Evolutionary conservation across 2,797 vertebrate species (phyloP).

Genomic region (Ceyx erithaca): DNA sequence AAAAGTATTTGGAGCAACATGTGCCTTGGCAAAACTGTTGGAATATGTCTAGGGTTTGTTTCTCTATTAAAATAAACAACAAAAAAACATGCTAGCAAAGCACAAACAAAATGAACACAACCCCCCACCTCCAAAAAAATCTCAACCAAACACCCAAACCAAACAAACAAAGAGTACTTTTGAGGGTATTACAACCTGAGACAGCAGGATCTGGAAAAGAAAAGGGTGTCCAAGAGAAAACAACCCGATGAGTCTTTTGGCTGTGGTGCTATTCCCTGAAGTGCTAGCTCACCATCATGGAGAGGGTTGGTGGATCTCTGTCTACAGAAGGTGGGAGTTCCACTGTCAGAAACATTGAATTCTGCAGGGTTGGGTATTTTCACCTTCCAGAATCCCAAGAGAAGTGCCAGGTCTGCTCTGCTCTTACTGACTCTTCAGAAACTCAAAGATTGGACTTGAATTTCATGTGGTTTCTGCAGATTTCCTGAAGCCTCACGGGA

Average conservation of each 20-base stretch:
- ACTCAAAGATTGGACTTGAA: not conserved
- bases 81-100: not conserved
- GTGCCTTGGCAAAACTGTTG: not conserved
- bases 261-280: not conserved
- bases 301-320: not conserved
- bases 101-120: not conserved
- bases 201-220: not conserved
- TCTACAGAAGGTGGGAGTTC: too few relatives aligned
- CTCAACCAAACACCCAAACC: not conserved
- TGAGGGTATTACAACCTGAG: not conserved
- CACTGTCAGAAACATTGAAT: too few relatives aligned
- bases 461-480: not conserved
- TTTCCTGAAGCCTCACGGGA: not conserved
- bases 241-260: not conserved
- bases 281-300: accelerated
- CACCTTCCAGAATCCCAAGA: not conserved
- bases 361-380: not conserved
- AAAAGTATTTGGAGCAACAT: not conserved
- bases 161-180: not conserved
- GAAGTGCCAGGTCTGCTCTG: not conserved
- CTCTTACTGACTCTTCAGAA: not conserved
- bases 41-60: not conserved
- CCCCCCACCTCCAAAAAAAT: not conserved
- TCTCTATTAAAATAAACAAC: not conserved
- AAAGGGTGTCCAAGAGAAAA: not conserved